Evolutionary conservation across 2,888 invertebrate species (phyloP).

Genomic region (Platerodrilus igneus): DNA sequence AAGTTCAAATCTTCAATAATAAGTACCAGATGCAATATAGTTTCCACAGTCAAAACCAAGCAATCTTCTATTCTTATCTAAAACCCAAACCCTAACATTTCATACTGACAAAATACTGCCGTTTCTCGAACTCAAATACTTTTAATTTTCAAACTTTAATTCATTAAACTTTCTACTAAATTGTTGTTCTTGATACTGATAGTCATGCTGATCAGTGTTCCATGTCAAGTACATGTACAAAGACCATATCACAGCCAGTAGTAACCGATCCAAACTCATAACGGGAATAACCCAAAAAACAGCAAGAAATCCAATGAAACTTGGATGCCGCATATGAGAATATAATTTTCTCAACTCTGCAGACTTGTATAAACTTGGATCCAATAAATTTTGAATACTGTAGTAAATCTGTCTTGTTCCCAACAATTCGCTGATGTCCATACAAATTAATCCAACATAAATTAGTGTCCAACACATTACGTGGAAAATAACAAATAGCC

Average conservation of each 20-base stretch:
- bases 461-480: slow-evolving; percentile 54
- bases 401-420: slow-evolving; percentile 59
- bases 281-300: slow-evolving; percentile 57
- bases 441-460: slow-evolving; percentile 57
- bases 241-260: slow-evolving; percentile 53
- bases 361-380: slow-evolving; percentile 54
- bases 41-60: too few relatives aligned
- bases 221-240: slow-evolving; percentile 58
- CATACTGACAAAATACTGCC: too few relatives aligned
- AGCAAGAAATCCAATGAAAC: slow-evolving; percentile 54
- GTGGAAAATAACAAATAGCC: slow-evolving; percentile 51
- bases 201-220: slow-evolving; percentile 56
- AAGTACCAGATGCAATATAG: too few relatives aligned
- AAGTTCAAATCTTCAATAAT: too few relatives aligned
- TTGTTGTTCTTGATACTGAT: slow-evolving; percentile 52
- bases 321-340: slow-evolving; percentile 59
- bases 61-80: too few relatives aligned
- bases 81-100: too few relatives aligned
- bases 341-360: slow-evolving; percentile 51
- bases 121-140: too few relatives aligned
- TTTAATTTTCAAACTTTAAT: slow-evolving; percentile 37
- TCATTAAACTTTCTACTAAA: slow-evolving; percentile 51
- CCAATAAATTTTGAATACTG: slow-evolving; percentile 49
- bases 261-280: slow-evolving; percentile 58
- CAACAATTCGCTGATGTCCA: slow-evolving; percentile 58